Evolutionary conservation across 2,888 invertebrate species (phyloP), one percentile per base, ranked within the genome.

Genomic region (Aporophyla nigra): DNA sequence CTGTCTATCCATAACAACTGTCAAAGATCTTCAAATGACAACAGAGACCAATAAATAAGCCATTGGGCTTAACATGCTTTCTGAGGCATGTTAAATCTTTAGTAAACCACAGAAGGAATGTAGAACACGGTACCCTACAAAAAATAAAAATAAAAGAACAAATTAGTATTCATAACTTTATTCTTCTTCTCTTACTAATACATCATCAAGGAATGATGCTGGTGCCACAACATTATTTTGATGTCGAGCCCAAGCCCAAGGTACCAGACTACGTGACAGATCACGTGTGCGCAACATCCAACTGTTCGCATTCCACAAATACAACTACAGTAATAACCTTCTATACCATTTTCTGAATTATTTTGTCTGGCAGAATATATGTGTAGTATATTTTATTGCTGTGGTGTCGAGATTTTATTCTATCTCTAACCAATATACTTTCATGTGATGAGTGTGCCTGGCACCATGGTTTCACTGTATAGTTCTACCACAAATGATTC

Each of bases 401-500:
- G 19, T 12, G 43, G 19, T 68, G 56, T 14, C 24, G 56, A 19
- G 56, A 24, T 56, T 12, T 68, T 16, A 68, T 68, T 43, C 53
- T 54, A 7, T 19, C 43, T 43, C 24, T 56, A 19, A 56, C 19
- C 0, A 40, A 56, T 19, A 54, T 68, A 24, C 43, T 56, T 43
- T 68, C 54, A 24, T 56, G 19, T 24, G 19, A 56, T 56, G 68
- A 68, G 54, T 56, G 54, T 43, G 19, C 51, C 66, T 53, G 33
- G 51, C 24, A 56, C 43, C 24, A 68, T 68, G 24, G 43, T 56
- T 68, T 68, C 40, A 56, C 54, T 24, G 43, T 12, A 56, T 24
- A 68, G 6, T 56, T 68, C 54, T 56, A 68, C 54, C 54, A 68
- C 56, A 56, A 68, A 68, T 19, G 24, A 56, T 56, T 19, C 56